Evolutionary conservation across 2,888 invertebrate genomes (phyloP).

Genomic region (Pristionchus arcanus): DNA sequence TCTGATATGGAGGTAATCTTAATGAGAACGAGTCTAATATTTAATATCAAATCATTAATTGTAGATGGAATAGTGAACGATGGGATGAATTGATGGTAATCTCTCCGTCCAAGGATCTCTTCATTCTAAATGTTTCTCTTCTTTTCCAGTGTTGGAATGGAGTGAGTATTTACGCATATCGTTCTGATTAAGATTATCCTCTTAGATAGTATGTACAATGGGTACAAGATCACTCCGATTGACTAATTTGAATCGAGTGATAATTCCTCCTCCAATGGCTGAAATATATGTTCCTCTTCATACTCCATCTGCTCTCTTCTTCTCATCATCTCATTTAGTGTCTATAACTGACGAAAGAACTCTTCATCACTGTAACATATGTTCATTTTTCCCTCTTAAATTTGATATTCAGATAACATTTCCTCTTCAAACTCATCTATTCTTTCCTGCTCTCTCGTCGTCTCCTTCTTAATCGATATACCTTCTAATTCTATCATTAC

Average conservation of each 20-base stretch:
- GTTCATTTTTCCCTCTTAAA: neutral
- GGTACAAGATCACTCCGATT: neutral
- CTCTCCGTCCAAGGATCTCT: constrained; percentile 4
- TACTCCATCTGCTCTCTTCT: neutral
- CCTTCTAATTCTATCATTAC: constrained; percentile 6
- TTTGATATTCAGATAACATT: neutral
- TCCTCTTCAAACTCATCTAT: neutral
- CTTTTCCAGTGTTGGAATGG: neutral
- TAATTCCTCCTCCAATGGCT: constrained; percentile 51
- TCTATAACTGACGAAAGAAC: neutral
- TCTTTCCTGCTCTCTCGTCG: neutral
- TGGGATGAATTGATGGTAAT: constrained; percentile 20
- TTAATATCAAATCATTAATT: neutral
- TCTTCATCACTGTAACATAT: constrained; percentile 40
- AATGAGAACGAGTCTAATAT: neutral
- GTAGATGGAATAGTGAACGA: constrained; percentile 14
- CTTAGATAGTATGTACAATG: constrained; percentile 34
- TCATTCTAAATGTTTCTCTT: neutral
- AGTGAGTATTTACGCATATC: neutral
- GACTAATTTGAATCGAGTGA: constrained; percentile 28
- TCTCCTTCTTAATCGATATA: neutral
- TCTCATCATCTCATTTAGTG: neutral
- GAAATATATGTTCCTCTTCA: neutral
- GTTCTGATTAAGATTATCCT: neutral
- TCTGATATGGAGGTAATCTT: constrained; percentile 11